Evolutionary conservation across 2,888 invertebrate genomes (phyloP), one percentile per base, ranked within the genome.

Genomic region (Dione juno): DNA sequence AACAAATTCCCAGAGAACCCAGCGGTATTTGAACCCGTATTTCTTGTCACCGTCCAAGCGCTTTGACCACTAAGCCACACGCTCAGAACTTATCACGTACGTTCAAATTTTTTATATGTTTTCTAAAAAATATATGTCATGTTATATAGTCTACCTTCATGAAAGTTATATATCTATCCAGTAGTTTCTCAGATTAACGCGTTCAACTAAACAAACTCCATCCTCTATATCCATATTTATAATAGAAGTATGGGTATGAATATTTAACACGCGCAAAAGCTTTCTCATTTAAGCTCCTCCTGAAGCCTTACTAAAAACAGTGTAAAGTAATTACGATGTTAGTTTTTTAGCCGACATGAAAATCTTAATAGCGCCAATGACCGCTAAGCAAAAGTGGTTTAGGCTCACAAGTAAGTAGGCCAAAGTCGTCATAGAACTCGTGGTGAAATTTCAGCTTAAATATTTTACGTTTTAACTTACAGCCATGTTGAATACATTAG

Each of bases 381-480:
- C 66, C 72, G 74, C 72, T 67, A 71, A 72, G 72, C 73, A 61
- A 63, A 64, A 74, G 75, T 70, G 73, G 69, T 73, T 71, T 76
- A 71, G 73, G 70, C 75, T 72, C 75, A 71, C 71, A 68, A 64
- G 69, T 68, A 79, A 77, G 73, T 79, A 74, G 78, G 79, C 71
- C 74, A 76, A 77, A 77, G 75, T 77, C 77, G 70, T 77, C 77
- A 76, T 70, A 75, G 75, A 74, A 70, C 72, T 74, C 73, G 74
- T 71, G 64, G 74, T 58, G 74, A 75, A 74, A 77, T 75, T 78
- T 71, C 73, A 73, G 71, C 72, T 74, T 73, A 76, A 77, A 78
- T 75, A 77, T 78, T 75, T 77, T 69, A 77, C 79, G 79, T 78
- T 75, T 78, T 80, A 69, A 68, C 41, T 70, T 69, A 65, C 45